Evolutionary conservation across 2,888 invertebrate genomes (phyloP).

Genomic region (Eristalinus aeneus): DNA sequence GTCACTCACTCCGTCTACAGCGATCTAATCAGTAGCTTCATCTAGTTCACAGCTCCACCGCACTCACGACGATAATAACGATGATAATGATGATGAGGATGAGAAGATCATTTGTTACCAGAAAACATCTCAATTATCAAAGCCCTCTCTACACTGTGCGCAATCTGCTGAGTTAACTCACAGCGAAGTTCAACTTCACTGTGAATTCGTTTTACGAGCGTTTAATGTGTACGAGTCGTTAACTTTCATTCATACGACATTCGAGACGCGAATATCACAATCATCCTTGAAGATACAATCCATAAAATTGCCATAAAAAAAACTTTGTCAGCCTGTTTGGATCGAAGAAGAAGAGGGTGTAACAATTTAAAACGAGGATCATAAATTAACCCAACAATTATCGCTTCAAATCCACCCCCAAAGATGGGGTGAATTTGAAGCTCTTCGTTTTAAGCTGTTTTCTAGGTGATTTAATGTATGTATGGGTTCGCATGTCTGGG

Average conservation of each 20-base stretch:
- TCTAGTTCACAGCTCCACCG: slow-evolving; percentile 38
- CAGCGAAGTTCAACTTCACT: slow-evolving; percentile 41
- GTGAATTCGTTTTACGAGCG: slow-evolving; percentile 52
- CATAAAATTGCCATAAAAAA: slow-evolving; percentile 56
- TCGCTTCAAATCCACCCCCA: slow-evolving; percentile 33
- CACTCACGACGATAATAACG: slow-evolving; percentile 5
- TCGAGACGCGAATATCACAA: slow-evolving; percentile 34
- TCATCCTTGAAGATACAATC: slow-evolving; percentile 47
- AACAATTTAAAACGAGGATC: slow-evolving; percentile 39
- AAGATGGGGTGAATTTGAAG: not conserved
- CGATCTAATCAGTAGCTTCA: slow-evolving; percentile 1
- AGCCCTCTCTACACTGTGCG: slow-evolving; percentile 29
- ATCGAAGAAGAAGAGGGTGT: slow-evolving; percentile 49
- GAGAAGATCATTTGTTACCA: slow-evolving; percentile 61
- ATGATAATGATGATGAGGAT: slow-evolving; percentile 23
- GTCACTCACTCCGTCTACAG: slow-evolving; percentile 20
- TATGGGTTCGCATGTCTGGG: slow-evolving; percentile 26
- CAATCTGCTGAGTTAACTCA: slow-evolving; percentile 36
- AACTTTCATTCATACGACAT: slow-evolving; percentile 68
- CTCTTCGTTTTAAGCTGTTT: slow-evolving; percentile 16
- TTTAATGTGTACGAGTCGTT: slow-evolving; percentile 67
- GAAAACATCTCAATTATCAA: slow-evolving; percentile 63
- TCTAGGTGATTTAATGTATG: slow-evolving; percentile 15
- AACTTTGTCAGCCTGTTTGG: slow-evolving; percentile 16
- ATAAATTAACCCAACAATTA: slow-evolving; percentile 69